Base-by-base conservation (phyloP, 2,888 invertebrate species). In the Drosophila parthenogenetica region DNA sequence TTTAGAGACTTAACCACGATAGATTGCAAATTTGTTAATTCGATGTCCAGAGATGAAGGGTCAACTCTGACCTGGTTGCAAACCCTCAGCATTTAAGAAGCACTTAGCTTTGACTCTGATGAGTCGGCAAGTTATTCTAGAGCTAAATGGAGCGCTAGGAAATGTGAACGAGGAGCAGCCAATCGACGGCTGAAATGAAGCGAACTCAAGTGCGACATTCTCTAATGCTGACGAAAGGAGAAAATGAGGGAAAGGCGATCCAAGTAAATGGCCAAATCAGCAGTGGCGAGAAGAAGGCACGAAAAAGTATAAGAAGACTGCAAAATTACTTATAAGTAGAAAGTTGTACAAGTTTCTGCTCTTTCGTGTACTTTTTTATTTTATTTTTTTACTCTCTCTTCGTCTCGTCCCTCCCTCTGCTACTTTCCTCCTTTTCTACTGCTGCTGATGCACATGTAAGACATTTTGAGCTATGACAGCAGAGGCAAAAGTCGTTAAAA, bases 401-500 rank as follows among this genome's bases (percentile, higher is more conserved):
- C 35, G 22, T 22, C 29, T 57, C 63, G 29, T n/a, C 32, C 43
- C 51, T 51, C 70, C 35, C 35, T 49, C 63, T 54, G 54, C 69
- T 64, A 62, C 66, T 25, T 25, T 7, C 25, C 7, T 7, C 1
- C 25, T 5, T 4, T 5, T n/a, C 39, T 53, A 55, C 49, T 58
- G 79, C 50, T 53, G 65, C 54, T 53, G 62, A 69, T 78, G 70
- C 76, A 79, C 84, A 89, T 89, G 89, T 85, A 77, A 86, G 85
- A 86, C 89, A 72, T 76, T 82, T 76, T 83, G 72, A 79, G 83
- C 68, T 79, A 62, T 73, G 90, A 78, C 76, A 74, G 88, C 72
- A 73, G 78, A 85, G 87, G 83, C 90, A 90, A 89, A 87, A 87
- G 87, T 87, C 90, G 90, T 87, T 87, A 87, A 90, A 87, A 87